A percentile compares a stretch with the other conserved stretches of the same genome.
These are phyloP conservation scores for Eriosoma lanigerum DNA, from an alignment of 1,140 invertebrate genomes.

Conservation along the genomic window DNA sequence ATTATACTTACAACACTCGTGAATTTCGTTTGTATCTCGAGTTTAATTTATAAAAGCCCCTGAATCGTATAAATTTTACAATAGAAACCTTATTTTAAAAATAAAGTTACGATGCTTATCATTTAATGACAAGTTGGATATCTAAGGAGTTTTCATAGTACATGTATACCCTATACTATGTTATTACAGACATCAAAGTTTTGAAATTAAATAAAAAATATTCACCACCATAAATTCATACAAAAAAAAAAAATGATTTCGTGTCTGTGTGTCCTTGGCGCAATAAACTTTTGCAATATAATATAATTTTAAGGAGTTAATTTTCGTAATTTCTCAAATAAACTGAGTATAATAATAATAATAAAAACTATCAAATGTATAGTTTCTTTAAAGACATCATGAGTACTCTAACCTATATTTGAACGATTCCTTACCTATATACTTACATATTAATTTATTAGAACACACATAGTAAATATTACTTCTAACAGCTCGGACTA, in stretches of 20 bases:
- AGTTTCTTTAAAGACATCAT: not conserved
- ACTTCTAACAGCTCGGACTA: constrained; percentile 24
- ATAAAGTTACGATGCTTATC: constrained; percentile 20
- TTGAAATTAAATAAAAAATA: constrained; percentile 12
- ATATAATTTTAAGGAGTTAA: not conserved
- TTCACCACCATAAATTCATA: not conserved
- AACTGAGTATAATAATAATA: no score
- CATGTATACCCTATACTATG: not conserved
- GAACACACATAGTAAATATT: not conserved
- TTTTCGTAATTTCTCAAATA: not conserved
- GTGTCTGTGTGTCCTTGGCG: not conserved
- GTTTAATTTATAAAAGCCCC: constrained; percentile 3
- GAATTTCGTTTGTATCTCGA: not conserved
- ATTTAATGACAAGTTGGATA: not conserved
- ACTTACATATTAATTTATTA: not conserved
- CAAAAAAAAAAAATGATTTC: not conserved
- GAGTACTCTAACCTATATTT: not conserved
- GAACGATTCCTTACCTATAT: not conserved
- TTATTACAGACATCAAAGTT: constrained; percentile 31
- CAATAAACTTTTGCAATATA: not conserved
- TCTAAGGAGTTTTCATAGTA: not conserved
- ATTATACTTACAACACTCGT: not conserved
- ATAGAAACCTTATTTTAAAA: not conserved
- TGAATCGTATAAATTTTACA: not conserved
- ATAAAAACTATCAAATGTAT: no score